Percentiles rank a stretch among this genome's conserved stretches.
phyloP scores from a whole-genome alignment of 2,113 vertebrate species.

The Lepidiolamprologus cunningtoni region DNA sequence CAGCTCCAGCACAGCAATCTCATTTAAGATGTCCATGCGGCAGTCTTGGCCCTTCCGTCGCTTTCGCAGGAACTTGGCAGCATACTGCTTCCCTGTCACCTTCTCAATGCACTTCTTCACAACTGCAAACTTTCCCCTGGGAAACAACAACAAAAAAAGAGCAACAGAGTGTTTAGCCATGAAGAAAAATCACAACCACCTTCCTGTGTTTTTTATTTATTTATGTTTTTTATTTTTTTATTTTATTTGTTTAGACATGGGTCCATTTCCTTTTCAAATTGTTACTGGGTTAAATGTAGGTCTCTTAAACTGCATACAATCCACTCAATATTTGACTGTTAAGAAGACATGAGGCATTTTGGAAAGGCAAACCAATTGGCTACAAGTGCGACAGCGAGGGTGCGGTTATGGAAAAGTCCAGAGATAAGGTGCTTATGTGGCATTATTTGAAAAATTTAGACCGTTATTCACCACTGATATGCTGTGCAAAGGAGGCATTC shows the following conservation, averaged over 20 bases:
- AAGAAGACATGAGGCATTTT: background rate
- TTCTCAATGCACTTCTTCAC: constrained; percentile 92
- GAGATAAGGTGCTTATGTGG: constrained; percentile 10
- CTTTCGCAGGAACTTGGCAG: constrained; percentile 93
- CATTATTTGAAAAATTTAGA: constrained; percentile 19
- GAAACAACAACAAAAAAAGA: background rate
- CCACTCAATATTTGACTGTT: background rate
- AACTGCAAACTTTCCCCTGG: constrained; percentile 94
- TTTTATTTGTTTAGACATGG: background rate
- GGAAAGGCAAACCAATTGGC: background rate
- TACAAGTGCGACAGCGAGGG: background rate
- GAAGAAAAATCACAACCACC: constrained; percentile 12
- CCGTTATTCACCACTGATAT: background rate
- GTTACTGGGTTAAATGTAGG: background rate
- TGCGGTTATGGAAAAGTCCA: background rate
- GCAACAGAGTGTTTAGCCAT: background rate
- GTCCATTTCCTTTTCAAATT: background rate
- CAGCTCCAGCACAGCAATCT: constrained; percentile 89
- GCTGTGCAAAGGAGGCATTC: background rate
- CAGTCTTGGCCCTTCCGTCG: constrained; percentile 90
- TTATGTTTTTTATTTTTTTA: background rate
- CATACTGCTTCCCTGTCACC: constrained; percentile 83
- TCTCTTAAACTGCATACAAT: background rate
- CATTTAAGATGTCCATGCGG: constrained; percentile 88
- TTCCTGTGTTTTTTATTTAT: background rate